Evolutionary conservation across 2,113 vertebrate genomes (phyloP), one percentile per base, ranked within the genome.

Genomic region (Dipodomys merriami): DNA sequence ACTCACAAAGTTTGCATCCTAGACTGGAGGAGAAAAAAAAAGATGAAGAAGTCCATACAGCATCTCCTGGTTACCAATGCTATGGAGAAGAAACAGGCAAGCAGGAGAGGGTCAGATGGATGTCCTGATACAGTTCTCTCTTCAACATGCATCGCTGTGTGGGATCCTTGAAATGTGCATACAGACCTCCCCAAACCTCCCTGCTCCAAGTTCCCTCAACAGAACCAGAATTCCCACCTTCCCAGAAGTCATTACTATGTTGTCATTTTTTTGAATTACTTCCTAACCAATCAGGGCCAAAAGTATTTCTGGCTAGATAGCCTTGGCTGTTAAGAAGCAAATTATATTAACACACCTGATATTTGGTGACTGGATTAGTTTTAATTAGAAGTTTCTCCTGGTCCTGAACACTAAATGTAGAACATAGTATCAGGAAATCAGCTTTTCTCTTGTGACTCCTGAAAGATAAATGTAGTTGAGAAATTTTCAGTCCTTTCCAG

Each of bases 401-500:
- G 60, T 72, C 77, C 69, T 29, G 49, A 92, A 96, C 87, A 57
- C 85, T 88, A 92, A 96, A 90, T 69, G 73, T 33, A 62, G 35
- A 76, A 94, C 67, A 39, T 0, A 0, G 29, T 64, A 53, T 92
- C 88, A 86, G 76, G 80, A 90, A 86, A 76, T 83, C 67, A 0
- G 64, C 67, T 81, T 83, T 69, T 65, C 33, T 83, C 76, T 64
- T 39, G 27, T 68, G 86, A 73, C 71, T 77, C 0, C 0, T 23
- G 39, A 72, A 71, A 83, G 44, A 92, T 94, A 94, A 93, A 94
- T 89, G 74, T 86, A 86, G 65, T 57, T 81, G 86, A 96, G 46
- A 91, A 80, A 84, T 81, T 93, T 77, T 71, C 67, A 60, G 33
- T 81, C 2, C 1, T 93, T 91, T 94, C 46, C 35, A 93, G 79